Evolutionary conservation across 2,797 vertebrate genomes (phyloP).

Genomic region (Poeciliopsis paucimaculata): DNA sequence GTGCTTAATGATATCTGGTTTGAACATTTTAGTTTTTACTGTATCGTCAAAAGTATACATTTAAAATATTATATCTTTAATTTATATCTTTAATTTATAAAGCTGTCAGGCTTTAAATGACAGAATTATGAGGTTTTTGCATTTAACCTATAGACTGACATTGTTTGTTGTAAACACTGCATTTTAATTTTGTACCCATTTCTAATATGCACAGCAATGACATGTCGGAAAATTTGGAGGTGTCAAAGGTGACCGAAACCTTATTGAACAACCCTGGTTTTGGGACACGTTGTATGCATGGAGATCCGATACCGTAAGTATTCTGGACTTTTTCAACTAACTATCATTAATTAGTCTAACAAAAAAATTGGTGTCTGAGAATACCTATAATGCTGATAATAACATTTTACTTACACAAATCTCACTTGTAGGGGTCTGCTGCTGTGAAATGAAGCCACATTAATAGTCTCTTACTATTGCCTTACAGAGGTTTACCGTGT

Average conservation of each 20-base stretch:
- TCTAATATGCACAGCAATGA: slow-evolving; percentile 84
- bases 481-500: slow-evolving; percentile 75
- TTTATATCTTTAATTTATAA: not conserved
- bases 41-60: not conserved
- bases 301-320: slow-evolving; percentile 91
- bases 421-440: not conserved
- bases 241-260: slow-evolving; percentile 83
- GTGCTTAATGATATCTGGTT: not conserved
- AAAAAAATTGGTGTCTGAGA: not conserved
- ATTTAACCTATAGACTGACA: not conserved
- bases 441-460: not conserved
- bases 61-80: not conserved
- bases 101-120: not conserved
- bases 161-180: not conserved
- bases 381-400: not conserved
- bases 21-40: not conserved
- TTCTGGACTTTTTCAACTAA: not conserved
- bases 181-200: not conserved
- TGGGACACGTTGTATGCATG: slow-evolving; percentile 94
- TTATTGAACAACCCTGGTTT: slow-evolving; percentile 91
- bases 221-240: slow-evolving; percentile 79
- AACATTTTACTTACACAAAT: not conserved
- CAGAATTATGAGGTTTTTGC: not conserved
- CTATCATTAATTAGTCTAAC: not conserved
- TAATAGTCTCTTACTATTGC: slow-evolving; percentile 6